phyloP scores from a whole-genome alignment of 1,140 invertebrate species.

The Drosophila nikananu region DNA sequence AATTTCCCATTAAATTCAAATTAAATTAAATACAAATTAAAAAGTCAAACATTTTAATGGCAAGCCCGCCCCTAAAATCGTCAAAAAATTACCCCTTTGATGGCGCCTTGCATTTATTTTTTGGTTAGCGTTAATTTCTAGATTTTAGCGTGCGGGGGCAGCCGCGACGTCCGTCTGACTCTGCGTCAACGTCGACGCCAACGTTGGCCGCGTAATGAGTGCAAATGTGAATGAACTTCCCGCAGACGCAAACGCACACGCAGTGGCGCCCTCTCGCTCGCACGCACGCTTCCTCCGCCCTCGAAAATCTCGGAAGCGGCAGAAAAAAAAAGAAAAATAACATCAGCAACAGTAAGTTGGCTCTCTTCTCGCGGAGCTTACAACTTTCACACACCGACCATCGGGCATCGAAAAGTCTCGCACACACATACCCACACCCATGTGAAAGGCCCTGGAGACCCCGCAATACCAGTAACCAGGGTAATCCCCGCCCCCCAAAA shows the following conservation, averaged over 20 bases:
- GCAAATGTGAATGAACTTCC: slow-evolving; percentile 82
- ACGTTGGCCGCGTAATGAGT: slow-evolving; percentile 78
- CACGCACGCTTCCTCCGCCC: slow-evolving; percentile 27
- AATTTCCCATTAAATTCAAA: neutral
- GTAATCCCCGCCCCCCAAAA: slow-evolving; percentile 16
- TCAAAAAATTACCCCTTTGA: neutral
- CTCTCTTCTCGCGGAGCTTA: slow-evolving; percentile 51
- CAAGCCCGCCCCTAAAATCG: neutral
- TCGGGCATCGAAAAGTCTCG: slow-evolving; percentile 50
- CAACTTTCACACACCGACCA: slow-evolving; percentile 71
- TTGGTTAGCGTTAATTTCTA: slow-evolving; percentile 47
- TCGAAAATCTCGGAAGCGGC: slow-evolving; percentile 55
- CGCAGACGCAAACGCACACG: slow-evolving; percentile 76
- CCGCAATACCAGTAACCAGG: slow-evolving; percentile 12
- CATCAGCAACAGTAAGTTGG: slow-evolving; percentile 42
- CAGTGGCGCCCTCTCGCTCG: slow-evolving; percentile 53
- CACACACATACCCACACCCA: slow-evolving; percentile 23
- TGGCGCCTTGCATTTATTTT: slow-evolving; percentile 14
- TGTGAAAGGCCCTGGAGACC: slow-evolving; percentile 60
- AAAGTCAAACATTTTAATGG: too few relatives aligned
- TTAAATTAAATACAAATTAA: neutral
- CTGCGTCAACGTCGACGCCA: slow-evolving; percentile 21
- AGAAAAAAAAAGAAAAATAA: slow-evolving; percentile 19
- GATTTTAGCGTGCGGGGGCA: slow-evolving; percentile 41
- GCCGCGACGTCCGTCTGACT: slow-evolving; percentile 23